A percentile compares a stretch with the other conserved stretches of the same genome.
phyloP scores from a whole-genome alignment of 1,140 invertebrate genomes.

The Bombus consobrinus region DNA sequence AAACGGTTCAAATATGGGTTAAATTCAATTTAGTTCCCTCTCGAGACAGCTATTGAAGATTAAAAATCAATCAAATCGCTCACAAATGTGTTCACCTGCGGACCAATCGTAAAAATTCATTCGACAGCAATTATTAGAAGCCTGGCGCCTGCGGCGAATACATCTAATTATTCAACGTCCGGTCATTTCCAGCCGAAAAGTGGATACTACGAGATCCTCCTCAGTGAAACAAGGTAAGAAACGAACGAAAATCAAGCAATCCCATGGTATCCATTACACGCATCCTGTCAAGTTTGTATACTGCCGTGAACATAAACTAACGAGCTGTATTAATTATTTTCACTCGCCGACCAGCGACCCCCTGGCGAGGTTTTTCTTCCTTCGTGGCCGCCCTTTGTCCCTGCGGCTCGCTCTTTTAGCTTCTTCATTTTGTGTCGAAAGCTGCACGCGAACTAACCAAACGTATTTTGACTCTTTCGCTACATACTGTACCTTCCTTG shows the following conservation, averaged over 20 bases:
- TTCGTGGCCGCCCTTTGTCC: background rate
- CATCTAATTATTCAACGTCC: slow-evolving; percentile 60
- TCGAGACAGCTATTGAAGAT: background rate
- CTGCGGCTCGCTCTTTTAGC: background rate
- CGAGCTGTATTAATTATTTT: slow-evolving; percentile 69
- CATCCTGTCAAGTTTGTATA: slow-evolving; percentile 43
- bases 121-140: slow-evolving; percentile 28
- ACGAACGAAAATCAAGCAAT: slow-evolving; percentile 35
- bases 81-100: slow-evolving; percentile 26
- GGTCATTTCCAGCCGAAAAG: slow-evolving; percentile 53
- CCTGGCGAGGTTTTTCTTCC: slow-evolving; percentile 33
- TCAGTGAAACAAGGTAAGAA: slow-evolving; percentile 22
- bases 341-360: slow-evolving; percentile 49
- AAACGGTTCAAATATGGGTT: background rate
- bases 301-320: slow-evolving; percentile 40
- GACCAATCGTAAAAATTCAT: slow-evolving; percentile 43
- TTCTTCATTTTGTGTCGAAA: background rate
- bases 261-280: slow-evolving; percentile 56
- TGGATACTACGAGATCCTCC: slow-evolving; percentile 56
- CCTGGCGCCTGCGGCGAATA: slow-evolving; percentile 48
- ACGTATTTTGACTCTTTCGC: background rate
- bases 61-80: slow-evolving; percentile 32
- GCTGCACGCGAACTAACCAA: background rate
- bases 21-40: background rate
- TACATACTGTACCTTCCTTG: background rate